phyloP scores from a whole-genome alignment of 1,140 invertebrate genomes.

The Lepidurus apus region DNA sequence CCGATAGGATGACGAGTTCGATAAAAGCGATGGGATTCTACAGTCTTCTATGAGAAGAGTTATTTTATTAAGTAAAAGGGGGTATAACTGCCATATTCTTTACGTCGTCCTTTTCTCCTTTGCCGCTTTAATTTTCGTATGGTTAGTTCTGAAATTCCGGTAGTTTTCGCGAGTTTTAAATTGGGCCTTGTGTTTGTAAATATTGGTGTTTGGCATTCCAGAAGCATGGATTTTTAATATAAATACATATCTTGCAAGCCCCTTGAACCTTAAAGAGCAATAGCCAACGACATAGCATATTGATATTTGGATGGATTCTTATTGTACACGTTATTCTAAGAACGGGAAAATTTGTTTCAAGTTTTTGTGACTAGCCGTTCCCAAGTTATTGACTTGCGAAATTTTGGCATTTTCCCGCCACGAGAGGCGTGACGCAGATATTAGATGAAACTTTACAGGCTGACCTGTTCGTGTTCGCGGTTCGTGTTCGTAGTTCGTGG shows the following conservation, averaged over 20 bases:
- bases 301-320: too few relatives aligned
- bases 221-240: constrained; percentile 5
- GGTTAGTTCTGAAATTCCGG: neutral
- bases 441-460: too few relatives aligned
- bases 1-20: neutral
- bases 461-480: too few relatives aligned
- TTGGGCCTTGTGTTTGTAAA: neutral
- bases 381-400: too few relatives aligned
- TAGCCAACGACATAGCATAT: too few relatives aligned
- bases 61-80: neutral
- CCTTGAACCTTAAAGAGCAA: too few relatives aligned
- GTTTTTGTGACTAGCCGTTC: too few relatives aligned
- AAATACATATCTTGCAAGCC: neutral
- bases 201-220: neutral
- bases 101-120: neutral
- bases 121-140: neutral
- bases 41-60: neutral
- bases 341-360: too few relatives aligned
- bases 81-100: neutral
- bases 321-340: too few relatives aligned
- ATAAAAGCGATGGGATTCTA: neutral
- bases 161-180: neutral
- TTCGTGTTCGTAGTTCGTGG: too few relatives aligned
- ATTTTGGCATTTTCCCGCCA: too few relatives aligned
- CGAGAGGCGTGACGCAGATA: too few relatives aligned